Evolutionary conservation across 2,113 vertebrate species (phyloP), one percentile per base, ranked within the genome.

Genomic region (Alethe diademata): DNA sequence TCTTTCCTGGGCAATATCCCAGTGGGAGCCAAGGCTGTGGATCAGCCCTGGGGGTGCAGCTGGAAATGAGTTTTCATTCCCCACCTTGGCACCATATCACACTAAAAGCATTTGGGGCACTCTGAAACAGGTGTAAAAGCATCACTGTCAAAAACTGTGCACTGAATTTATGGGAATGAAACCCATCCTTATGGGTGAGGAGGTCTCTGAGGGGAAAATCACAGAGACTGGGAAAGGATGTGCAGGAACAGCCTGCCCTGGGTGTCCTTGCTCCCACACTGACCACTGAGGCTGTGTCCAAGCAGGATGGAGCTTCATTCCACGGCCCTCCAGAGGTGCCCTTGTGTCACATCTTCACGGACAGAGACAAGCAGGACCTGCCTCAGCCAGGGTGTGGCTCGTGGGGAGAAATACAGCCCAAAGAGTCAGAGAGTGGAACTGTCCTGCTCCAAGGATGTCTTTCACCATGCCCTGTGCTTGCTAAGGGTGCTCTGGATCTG

Each of bases 381-480:
- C 5, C 29, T 42, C 48, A 76, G 53, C 23, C 70, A 53, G 74
- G 47, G 11, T 29, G 16, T 33, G n/a, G 12, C 24, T 79, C 42
- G 2, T 16, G 22, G 28, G 25, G 47, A 47, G 67, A 79, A 76
- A 75, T 23, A 8, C n/a, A 56, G 8, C 6, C 14, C 69, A 40
- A 29, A n/a, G 50, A 33, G 24, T 14, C 5, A 7, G 23, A 53
- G 33, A 22, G 19, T 8, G 40, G 25, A 72, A 17, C 45, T 72
- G 47, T 50, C 36, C 31, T 35, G n/a, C 16, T 73, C 14, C 70
- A 84, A 61, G 45, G 43, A 50, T 0, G 0, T 25, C 19, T 58
- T 66, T 64, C 24, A 42, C 12, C 51, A 14, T 45, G 12, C 6
- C 28, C 33, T 42, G 1, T 19, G 13, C 43, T 62, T 71, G 51